Evolutionary conservation across 2,113 vertebrate genomes (phyloP), one percentile per base, ranked within the genome.

Genomic region (Atherinomorus stipes): DNA sequence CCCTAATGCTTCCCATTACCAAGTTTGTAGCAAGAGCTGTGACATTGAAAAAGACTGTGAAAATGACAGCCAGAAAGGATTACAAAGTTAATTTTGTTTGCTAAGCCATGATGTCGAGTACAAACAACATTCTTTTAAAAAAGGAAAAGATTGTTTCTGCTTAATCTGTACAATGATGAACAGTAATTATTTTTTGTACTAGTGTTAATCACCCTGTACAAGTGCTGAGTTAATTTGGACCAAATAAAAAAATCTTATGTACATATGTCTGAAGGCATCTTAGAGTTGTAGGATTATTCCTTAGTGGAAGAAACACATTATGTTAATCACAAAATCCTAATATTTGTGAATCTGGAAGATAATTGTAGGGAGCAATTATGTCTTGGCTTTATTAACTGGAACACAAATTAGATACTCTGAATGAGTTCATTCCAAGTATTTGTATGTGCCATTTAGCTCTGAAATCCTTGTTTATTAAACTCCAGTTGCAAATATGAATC

Each of bases 391-490:
- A 97, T 95, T 96, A 96, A 93, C 92, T 94, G 95, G 95, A 96
- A 96, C 95, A 96, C 95, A 97, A 98, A 98, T 95, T 95, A 96
- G 95, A 96, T 92, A 93, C 93, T 96, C 94, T 96, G 94, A 97
- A 95, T 96, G 96, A 96, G 94, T 96, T 97, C 96, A 94, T 96
- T 95, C 95, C 95, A 88, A 94, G 96, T 95, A 97, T 98, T 98
- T 97, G 95, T 98, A 96, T 96, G 95, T 97, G 96, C 95, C 94
- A 96, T 98, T 98, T 98, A 97, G 97, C 95, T 95, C 94, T 92
- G 90, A 96, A 97, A 97, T 97, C 96, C 97, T 80, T 90, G 96
- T 96, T 96, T 96, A 96, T 97, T 97, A 96, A 97, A 95, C 95
- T 96, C 94, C 95, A 95, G 95, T 95, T 96, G 96, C 96, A 95